phyloP scores from a whole-genome alignment of 2,113 vertebrate species.

The Plestiodon gilberti region DNA sequence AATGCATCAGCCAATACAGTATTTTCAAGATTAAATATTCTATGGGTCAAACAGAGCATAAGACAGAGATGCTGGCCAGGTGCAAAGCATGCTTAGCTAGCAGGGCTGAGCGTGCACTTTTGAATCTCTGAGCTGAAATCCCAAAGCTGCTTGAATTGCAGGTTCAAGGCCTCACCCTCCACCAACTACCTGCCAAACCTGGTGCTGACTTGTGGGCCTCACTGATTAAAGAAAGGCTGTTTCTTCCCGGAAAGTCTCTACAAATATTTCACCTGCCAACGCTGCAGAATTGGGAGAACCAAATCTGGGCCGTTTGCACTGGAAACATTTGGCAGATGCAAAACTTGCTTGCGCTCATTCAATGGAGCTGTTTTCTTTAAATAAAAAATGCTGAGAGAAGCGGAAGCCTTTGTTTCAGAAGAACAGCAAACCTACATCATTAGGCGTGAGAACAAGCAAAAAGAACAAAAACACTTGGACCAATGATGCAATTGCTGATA shows the following conservation, averaged over 20 bases:
- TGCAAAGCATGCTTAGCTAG: not conserved
- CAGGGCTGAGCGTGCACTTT: not conserved
- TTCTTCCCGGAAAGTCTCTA: not conserved
- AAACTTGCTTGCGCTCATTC: not conserved
- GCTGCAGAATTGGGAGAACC: not conserved
- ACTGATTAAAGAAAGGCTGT: not conserved
- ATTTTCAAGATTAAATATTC: slow-evolving; percentile 35
- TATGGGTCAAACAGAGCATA: slow-evolving; percentile 20
- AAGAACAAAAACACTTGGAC: slow-evolving; percentile 18
- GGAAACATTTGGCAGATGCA: not conserved
- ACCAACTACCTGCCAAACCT: not conserved
- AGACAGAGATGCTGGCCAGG: slow-evolving; percentile 14
- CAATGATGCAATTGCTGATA: slow-evolving; percentile 32
- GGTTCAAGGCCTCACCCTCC: not conserved
- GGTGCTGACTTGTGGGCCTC: not conserved
- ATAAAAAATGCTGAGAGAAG: not conserved
- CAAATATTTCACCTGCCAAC: not conserved
- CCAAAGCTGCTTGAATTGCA: not conserved
- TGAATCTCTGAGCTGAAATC: not conserved
- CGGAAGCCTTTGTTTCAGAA: not conserved
- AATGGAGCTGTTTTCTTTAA: too few species aligned
- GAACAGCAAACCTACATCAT: not conserved
- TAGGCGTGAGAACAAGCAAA: not conserved
- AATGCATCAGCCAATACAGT: slow-evolving; percentile 27
- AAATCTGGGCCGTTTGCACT: not conserved